Base-by-base conservation (phyloP, 2,797 vertebrate genomes). In the Orestias chungarensis region DNA sequence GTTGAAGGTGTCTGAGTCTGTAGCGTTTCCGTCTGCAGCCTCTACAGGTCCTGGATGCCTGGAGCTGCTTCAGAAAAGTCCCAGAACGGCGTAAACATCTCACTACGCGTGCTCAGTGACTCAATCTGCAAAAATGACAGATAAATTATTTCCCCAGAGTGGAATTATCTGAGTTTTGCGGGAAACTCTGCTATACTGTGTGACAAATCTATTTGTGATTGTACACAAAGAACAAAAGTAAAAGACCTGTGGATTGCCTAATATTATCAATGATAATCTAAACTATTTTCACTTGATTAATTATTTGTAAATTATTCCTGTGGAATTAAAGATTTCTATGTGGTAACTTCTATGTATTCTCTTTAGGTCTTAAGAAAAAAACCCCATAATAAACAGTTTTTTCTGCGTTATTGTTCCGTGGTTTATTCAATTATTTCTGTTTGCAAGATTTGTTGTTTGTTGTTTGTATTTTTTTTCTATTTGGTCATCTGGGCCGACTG, bases 21-120 rank as follows among this genome's bases (percentile, higher is more conserved):
- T 43, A 52, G 67, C 44, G 50, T 79, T 80, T 83, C 81, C 59
- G 62, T 73, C 70, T 61, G 43, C 73, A 75, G 71, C 66, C 62
- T 72, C 70, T 8, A 73, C 47, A 46, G 75, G 74, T 73, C 75
- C 66, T 78, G 68, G 82, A 46, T 70, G 76, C 57, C 55, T 64
- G 47, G 81, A 76, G 81, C 82, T 84, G 82, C 86, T 86, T 61
- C 73, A 83, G 85, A 88, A 81, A 77, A 57, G 70, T 73, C 75
- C 75, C 82, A 82, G 76, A 84, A 85, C 77, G 77, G 84, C 69
- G 83, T 78, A 73, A 82, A 84, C 74, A 84, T 83, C 86, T 89
- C 82, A 82, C 88, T 69, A 72, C 50, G 73, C 59, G n/a, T 49
- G 74, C 74, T 78, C 76, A 74, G 68, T 80, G 86, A 85, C 77